Evolutionary conservation across 2,888 invertebrate species (phyloP), one percentile per base, ranked within the genome.

Genomic region (Dexiosoma caninum): DNA sequence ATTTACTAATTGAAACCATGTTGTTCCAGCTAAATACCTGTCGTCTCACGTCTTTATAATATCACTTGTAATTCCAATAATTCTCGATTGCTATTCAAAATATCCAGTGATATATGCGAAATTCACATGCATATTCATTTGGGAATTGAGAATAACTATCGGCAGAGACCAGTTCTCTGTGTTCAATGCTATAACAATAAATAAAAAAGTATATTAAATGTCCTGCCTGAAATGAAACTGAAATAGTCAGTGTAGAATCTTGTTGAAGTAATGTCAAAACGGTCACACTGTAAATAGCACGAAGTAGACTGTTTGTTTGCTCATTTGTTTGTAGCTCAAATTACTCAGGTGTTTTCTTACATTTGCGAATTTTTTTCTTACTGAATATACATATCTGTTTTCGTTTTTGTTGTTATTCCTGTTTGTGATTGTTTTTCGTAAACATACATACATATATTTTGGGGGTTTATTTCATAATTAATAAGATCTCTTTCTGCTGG

Each of bases 261-360:
- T 6, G 14, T 40, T 42, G 42, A 16, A 19, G 1, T 21, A 46
- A 23, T 21, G 12, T 2, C 10, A 46, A 46, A 12, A 21, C 12
- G 46, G 46, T 46, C 46, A 46, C 46, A 46, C 46, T 46, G 46
- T 40, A 44, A 44, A 44, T 44, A 44, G 3, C 35, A 4, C 2
- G n/a, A 1, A 49, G 23, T 6, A 49, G 7, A 27, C 3, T 49
- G 21, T 49, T 2, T n/a, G 5, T 23, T 10, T n/a, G 6, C 19
- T 27, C 8, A 6, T 44, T 49, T 51, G 27, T 46, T 51, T 49
- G 9, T 4, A 14, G 49, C 62, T 81, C 77, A 64, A 64, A 81
- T 81, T 81, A 64, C 81, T 74, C 62, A 69, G 81, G 77, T 81
- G 77, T 69, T 77, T 55, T 64, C 57, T 81, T 74, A 70, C 64